A percentile compares a stretch with the other conserved stretches of the same genome.
phyloP scores from a whole-genome alignment of 2,113 vertebrate species.

The Pedetes capensis region DNA sequence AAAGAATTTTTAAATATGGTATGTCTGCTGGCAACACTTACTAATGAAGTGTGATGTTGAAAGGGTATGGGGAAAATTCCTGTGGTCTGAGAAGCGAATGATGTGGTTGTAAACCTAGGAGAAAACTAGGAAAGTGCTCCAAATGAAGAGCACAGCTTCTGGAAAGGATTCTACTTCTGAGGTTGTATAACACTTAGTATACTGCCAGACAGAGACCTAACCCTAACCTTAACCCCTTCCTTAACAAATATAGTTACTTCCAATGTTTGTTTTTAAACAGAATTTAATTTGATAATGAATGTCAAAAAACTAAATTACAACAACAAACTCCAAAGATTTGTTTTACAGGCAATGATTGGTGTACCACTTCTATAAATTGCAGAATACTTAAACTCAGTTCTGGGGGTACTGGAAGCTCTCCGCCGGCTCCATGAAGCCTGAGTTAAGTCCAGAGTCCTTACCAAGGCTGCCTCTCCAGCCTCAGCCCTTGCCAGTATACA shows the following conservation, averaged over 20 bases:
- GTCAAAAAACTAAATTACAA: no score
- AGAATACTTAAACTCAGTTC: neutral
- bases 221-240: conserved; percentile 9
- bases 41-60: conserved; percentile 67
- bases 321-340: neutral
- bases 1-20: conserved; percentile 63
- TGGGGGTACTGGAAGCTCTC: neutral
- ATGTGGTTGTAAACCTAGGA: conserved; percentile 49
- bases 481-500: neutral
- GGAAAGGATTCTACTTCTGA: conserved; percentile 8
- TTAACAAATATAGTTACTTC: neutral
- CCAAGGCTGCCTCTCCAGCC: neutral
- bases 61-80: conserved; percentile 57
- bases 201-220: neutral
- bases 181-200: neutral
- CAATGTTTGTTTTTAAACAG: neutral
- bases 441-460: conserved; percentile 38
- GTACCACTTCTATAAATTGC: neutral
- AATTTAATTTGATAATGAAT: conserved; percentile 48
- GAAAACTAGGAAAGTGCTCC: conserved; percentile 49
- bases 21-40: conserved; percentile 61
- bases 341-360: neutral
- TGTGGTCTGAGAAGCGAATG: conserved; percentile 46
- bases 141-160: conserved; percentile 33
- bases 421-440: neutral